Base-by-base conservation (phyloP, 2,113 vertebrate species). In the Onychostruthus taczanowskii region DNA sequence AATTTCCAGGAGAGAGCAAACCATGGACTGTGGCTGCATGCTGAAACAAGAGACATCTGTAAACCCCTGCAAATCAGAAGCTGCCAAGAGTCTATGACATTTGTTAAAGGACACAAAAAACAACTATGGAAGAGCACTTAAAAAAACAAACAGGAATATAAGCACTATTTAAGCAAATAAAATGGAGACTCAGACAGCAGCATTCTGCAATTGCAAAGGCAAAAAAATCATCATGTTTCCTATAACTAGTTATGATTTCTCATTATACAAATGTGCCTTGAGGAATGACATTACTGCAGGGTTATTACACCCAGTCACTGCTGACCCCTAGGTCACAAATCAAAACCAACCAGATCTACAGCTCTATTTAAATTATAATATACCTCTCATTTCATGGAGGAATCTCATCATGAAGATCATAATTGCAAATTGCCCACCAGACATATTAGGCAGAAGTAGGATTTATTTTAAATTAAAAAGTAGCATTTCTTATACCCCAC, bases 381-480 rank as follows among this genome's bases (percentile, higher is more conserved):
- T n/a, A 89, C 90, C 80, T 96, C 97, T 97, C 97, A 96, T 96
- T 97, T 97, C 93, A 96, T 94, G 90, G 87, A 97, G 68, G 74
- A 97, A 95, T 96, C 95, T 97, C 96, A 97, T 98, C 93, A 95
- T 76, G 73, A 80, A 91, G 70, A 96, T 96, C 93, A 95, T 97
- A 97, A 97, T 96, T 98, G 95, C 95, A 97, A 97, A 97, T 96
- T 96, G 77, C 80, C 87, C 80, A 81, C 80, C 78, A 89, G 31
- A 91, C 55, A 94, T 41, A 89, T 93, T 93, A 97, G 69, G 91
- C 81, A 94, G 84, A 93, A 95, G 78, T 78, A 88, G 61, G 75
- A 96, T 96, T 97, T 97, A 95, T 94, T 97, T 97, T 97, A 97
- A 98, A 98, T 98, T 97, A 91, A 96, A 96, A 97, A 97, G 86